A percentile compares a stretch with the other conserved stretches of the same genome.
These are phyloP conservation scores for Andrena camellia DNA, from an alignment of 2,888 invertebrate species.

Conservation along the genomic window DNA sequence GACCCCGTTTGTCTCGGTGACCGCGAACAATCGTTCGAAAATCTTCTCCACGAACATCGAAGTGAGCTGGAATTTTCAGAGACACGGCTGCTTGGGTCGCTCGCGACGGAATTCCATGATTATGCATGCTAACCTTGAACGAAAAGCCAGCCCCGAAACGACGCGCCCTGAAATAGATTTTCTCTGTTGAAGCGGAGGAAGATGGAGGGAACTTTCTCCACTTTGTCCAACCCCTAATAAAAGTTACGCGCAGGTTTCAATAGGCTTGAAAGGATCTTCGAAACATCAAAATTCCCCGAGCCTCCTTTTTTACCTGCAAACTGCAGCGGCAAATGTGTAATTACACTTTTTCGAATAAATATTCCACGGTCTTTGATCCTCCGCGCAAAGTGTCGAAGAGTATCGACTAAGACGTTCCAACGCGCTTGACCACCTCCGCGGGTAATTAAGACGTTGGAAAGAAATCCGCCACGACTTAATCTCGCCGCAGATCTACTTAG, in stretches of 20 bases:
- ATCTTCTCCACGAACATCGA: slow-evolving; percentile 42
- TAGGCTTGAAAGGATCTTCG: too few species aligned
- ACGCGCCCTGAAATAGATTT: not conserved
- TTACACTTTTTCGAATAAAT: too few species aligned
- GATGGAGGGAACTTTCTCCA: too few species aligned
- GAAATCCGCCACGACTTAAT: not conserved
- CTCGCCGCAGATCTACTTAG: not conserved
- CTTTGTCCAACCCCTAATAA: not conserved
- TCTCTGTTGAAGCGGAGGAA: too few species aligned
- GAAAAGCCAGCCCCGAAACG: not conserved
- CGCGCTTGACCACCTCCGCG: not conserved
- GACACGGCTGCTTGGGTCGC: slow-evolving; percentile 9
- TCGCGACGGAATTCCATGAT: slow-evolving; percentile 1
- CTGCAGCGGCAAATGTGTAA: too few species aligned
- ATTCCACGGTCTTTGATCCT: too few species aligned
- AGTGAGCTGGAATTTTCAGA: slow-evolving; percentile 42
- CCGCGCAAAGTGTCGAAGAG: too few species aligned
- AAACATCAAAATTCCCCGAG: too few species aligned
- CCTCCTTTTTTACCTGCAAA: too few species aligned
- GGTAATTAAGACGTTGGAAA: not conserved
- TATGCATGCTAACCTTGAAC: slow-evolving; percentile 27
- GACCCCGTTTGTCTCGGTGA: slow-evolving; percentile 72
- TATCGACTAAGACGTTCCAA: too few species aligned
- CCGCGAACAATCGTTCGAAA: slow-evolving; percentile 50
- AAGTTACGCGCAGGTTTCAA: not conserved